Percentiles rank a stretch among this genome's conserved stretches.
These are phyloP conservation scores for Trachops cirrhosus DNA, from an alignment of 2,797 vertebrate species.

Conservation along the genomic window DNA sequence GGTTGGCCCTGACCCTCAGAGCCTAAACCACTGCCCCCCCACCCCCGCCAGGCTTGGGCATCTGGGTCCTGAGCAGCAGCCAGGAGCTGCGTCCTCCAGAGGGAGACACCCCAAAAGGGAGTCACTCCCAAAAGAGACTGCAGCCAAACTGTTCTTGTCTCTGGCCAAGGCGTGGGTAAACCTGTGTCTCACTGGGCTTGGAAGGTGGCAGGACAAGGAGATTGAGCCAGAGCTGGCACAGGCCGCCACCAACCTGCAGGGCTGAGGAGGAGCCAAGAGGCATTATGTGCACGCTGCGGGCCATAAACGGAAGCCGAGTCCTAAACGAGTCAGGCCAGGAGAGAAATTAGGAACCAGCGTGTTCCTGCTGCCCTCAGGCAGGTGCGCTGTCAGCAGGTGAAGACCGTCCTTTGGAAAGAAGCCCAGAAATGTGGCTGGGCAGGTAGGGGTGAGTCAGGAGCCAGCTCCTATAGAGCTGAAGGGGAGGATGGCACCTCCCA, in stretches of 20 bases:
- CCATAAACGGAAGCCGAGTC: neutral
- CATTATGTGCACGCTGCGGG: conserved; percentile 41
- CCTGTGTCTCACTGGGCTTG: neutral
- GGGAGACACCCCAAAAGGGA: neutral
- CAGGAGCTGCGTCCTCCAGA: too few species aligned
- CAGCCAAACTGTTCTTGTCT: neutral
- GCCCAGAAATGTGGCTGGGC: neutral
- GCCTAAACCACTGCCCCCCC: too few species aligned
- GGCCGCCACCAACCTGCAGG: neutral
- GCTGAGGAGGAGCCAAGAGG: neutral
- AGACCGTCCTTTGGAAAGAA: neutral
- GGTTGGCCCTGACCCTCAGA: neutral
- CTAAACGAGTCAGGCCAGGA: conserved; percentile 22
- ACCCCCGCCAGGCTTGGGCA: neutral
- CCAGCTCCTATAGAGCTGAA: too few species aligned
- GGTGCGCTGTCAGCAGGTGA: neutral
- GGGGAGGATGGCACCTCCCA: rapidly evolving
- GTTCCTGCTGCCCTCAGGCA: neutral
- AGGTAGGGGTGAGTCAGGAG: neutral
- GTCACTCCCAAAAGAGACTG: neutral
- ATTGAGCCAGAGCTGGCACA: neutral
- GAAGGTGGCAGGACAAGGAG: neutral
- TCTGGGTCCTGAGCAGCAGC: too few species aligned
- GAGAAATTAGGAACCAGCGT: neutral
- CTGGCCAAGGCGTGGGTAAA: neutral